Conservation (phyloP, 1,140 invertebrate species). For the Drosophila ironensis region DNA sequence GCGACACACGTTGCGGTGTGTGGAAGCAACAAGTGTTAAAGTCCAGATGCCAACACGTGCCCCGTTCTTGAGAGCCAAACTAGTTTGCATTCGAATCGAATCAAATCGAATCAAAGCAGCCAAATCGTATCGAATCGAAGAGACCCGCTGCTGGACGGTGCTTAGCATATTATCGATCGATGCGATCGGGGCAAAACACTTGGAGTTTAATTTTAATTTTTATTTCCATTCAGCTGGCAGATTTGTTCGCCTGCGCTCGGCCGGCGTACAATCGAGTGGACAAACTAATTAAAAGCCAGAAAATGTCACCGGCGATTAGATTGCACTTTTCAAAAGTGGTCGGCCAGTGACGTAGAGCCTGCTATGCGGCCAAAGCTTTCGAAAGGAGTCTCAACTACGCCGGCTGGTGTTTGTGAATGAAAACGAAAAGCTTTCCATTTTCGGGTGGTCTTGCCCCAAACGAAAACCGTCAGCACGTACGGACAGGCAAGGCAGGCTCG, state of each 20-base stretch:
- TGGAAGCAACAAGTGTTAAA: slow-evolving; percentile 54
- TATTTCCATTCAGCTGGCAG: slow-evolving; percentile 25
- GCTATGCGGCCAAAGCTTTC: slow-evolving; percentile 18
- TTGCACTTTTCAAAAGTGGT: slow-evolving; percentile 36
- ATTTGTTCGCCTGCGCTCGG: slow-evolving; percentile 6
- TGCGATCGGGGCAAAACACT: slow-evolving; percentile 14
- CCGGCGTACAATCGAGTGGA: slow-evolving; percentile 13
- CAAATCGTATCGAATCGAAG: slow-evolving; percentile 6
- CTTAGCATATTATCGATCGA: slow-evolving; percentile 18
- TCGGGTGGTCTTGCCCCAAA: slow-evolving; percentile 33
- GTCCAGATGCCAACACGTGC: slow-evolving; percentile 50
- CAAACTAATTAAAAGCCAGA: slow-evolving; percentile 54
- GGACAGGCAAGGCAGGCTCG: too few relatives aligned
- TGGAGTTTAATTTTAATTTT: slow-evolving; percentile 24
- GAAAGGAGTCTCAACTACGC: slow-evolving; percentile 28
- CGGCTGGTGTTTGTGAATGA: slow-evolving; percentile 11
- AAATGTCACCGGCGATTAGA: slow-evolving; percentile 54
- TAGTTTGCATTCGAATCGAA: slow-evolving; percentile 25
- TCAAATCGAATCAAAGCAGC: slow-evolving; percentile 3
- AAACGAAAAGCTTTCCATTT: slow-evolving; percentile 4
- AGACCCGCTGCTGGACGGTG: slow-evolving; percentile 6
- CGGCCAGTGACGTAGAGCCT: slow-evolving; percentile 40
- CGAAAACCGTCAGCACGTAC: slow-evolving; percentile 35
- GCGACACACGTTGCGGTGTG: background rate
- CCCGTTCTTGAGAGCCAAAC: slow-evolving; percentile 20